Base-by-base conservation (phyloP, 2,113 vertebrate genomes). In the Oreocharis arfaki region DNA sequence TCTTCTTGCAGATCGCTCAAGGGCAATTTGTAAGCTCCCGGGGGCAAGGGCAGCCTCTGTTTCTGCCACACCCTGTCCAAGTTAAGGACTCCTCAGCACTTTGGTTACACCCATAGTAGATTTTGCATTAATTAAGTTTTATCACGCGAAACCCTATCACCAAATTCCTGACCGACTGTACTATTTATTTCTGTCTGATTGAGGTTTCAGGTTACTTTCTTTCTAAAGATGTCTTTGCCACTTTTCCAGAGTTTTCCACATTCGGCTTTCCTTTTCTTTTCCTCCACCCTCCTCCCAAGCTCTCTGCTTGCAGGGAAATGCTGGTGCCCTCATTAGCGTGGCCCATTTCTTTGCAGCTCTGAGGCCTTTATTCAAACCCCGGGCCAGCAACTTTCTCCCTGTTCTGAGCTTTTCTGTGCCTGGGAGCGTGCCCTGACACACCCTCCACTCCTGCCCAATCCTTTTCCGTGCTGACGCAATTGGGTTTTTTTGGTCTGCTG, bases 391-490 rank as follows among this genome's bases (percentile, higher is more conserved):
- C 85, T 92, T 90, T 88, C 77, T 92, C 81, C 37, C 47, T 85
- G 81, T 86, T 91, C 50, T 44, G 65, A 95, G 81, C 55, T 91
- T 93, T 87, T 88, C 78, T 87, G 55, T 89, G 90, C 84, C 90
- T 91, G 77, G 90, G 91, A 97, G 93, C 59, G 0, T 95, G 74
- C 49, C 91, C 61, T 21, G 16, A 65, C 83, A 96, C 95, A 93
- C 92, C 94, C 94, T 96, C 90, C 1, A 2, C 49, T 94, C 84
- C 82, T 81, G 78, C 37, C 94, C 95, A 95, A 89, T 96, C 96
- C 68, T 67, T 93, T 84, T 46, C 74, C 56, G 15, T 6, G 82
- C 89, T 97, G 96, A 96, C 12, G 86, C 93, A 91, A 92, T 79
- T 35, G 93, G 92, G 65, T 96, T 97, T 87, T 95, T 95, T 92